phyloP scores from a whole-genome alignment of 1,140 invertebrate genomes.

The Drosophila sechellia region DNA sequence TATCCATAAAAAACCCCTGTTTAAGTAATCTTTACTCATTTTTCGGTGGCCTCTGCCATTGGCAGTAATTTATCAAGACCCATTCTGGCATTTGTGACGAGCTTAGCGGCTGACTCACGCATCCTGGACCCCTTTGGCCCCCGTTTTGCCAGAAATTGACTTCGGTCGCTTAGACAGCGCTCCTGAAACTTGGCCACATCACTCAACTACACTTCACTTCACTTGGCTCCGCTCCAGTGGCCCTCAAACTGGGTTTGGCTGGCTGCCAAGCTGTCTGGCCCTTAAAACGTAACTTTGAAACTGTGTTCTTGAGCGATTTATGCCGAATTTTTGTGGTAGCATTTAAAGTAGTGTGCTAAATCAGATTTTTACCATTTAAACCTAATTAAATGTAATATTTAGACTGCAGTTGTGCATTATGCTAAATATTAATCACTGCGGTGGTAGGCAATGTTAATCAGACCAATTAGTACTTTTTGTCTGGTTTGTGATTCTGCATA shows the following conservation, averaged over 20 bases:
- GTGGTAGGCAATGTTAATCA: neutral
- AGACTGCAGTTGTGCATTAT: neutral
- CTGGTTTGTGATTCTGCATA: neutral
- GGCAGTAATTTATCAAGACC: neutral
- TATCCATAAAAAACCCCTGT: neutral
- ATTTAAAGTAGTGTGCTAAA: neutral
- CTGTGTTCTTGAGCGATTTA: neutral
- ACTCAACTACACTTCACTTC: slow-evolving; percentile 15
- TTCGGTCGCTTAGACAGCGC: slow-evolving; percentile 1
- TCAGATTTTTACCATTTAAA: neutral
- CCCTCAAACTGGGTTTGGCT: slow-evolving; percentile 2
- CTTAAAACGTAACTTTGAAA: slow-evolving; percentile 6
- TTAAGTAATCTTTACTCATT: neutral
- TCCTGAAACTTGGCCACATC: slow-evolving; percentile 14
- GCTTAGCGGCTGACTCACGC: neutral
- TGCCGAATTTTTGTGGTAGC: neutral
- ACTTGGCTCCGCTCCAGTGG: slow-evolving; percentile 1
- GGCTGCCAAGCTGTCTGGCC: neutral
- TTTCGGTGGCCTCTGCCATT: neutral
- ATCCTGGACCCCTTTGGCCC: neutral
- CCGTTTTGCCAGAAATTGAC: slow-evolving; percentile 3
- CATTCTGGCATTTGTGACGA: neutral
- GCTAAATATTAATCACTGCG: neutral
- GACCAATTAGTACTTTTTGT: neutral
- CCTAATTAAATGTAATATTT: neutral